These are phyloP conservation scores for Kryptolebias marmoratus DNA, from an alignment of 2,113 vertebrate genomes.

Conservation along the genomic window DNA sequence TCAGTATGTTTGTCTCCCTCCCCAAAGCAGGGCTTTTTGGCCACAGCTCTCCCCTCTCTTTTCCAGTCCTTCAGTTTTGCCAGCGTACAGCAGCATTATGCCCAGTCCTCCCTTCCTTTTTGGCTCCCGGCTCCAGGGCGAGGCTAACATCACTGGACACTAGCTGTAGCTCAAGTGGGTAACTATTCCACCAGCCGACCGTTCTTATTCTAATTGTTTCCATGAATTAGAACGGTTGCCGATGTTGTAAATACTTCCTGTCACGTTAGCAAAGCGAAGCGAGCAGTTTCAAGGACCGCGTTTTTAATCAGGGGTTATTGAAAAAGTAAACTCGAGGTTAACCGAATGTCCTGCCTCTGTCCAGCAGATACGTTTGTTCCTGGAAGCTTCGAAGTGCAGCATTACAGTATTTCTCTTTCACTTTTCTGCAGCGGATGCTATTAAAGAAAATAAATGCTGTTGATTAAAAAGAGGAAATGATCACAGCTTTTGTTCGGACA, in stretches of 20 bases:
- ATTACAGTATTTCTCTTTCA: conserved; percentile 19
- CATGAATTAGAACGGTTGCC: conserved; percentile 47
- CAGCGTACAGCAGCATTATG: conserved; percentile 74
- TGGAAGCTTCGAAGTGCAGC: conserved; percentile 38
- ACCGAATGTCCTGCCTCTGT: conserved; percentile 40
- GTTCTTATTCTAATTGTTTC: conserved; percentile 55
- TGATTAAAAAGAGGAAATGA: conserved; percentile 7
- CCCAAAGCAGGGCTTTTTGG: conserved; percentile 75
- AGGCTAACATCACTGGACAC: conserved; percentile 73
- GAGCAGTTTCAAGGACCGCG: conserved; percentile 45
- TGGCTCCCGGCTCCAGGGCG: conserved; percentile 49
- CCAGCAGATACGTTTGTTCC: conserved; percentile 45
- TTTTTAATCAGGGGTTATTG: conserved; percentile 54
- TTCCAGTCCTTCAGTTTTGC: conserved; percentile 71
- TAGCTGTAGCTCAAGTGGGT: conserved; percentile 65
- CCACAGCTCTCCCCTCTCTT: conserved; percentile 62
- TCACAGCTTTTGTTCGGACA: conserved; percentile 5
- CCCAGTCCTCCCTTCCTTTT: conserved; percentile 65
- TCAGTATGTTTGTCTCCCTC: conserved; percentile 78
- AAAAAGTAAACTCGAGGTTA: conserved; percentile 24
- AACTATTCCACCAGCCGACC: conserved; percentile 56
- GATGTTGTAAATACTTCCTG: conserved; percentile 52
- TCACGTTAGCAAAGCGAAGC: conserved; percentile 40
- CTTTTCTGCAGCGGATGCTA: conserved; percentile 10
- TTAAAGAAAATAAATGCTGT: background rate